Evolutionary conservation across 2,113 vertebrate genomes (phyloP).

Genomic region (Mungos mungo): DNA sequence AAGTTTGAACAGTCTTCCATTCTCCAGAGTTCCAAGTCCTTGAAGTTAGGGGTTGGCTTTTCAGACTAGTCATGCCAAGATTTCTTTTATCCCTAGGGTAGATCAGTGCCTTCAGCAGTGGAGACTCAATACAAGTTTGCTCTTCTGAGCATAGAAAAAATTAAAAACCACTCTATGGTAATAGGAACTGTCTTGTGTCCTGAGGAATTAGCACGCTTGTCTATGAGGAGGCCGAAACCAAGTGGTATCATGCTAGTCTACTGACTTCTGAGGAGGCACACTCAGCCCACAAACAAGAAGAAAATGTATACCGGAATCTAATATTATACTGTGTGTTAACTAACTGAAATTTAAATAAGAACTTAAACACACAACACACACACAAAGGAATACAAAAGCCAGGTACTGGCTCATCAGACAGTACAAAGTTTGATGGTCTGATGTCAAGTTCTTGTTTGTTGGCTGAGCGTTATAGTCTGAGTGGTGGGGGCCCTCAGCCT

Average conservation of each 20-base stretch:
- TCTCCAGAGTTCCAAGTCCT: not conserved
- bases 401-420: not conserved
- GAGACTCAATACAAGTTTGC: not conserved
- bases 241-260: not conserved
- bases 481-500: too few relatives aligned
- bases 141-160: not conserved
- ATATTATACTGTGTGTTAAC: not conserved
- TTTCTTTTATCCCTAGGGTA: not conserved
- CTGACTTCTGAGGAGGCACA: not conserved
- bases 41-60: not conserved
- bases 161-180: not conserved
- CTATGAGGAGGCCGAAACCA: not conserved
- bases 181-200: not conserved
- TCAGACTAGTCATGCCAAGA: not conserved
- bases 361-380: not conserved
- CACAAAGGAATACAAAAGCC: not conserved
- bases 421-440: not conserved
- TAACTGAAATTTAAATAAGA: not conserved
- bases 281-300: not conserved
- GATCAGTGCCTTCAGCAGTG: not conserved
- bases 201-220: not conserved
- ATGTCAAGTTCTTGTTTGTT: not conserved
- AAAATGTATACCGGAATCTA: not conserved
- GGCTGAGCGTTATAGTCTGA: not conserved
- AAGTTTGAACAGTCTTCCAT: not conserved